Percentiles rank a stretch among this genome's conserved stretches.
These are phyloP conservation scores for Tenthredo scrophulariae DNA, from an alignment of 2,888 invertebrate genomes.

Conservation along the genomic window DNA sequence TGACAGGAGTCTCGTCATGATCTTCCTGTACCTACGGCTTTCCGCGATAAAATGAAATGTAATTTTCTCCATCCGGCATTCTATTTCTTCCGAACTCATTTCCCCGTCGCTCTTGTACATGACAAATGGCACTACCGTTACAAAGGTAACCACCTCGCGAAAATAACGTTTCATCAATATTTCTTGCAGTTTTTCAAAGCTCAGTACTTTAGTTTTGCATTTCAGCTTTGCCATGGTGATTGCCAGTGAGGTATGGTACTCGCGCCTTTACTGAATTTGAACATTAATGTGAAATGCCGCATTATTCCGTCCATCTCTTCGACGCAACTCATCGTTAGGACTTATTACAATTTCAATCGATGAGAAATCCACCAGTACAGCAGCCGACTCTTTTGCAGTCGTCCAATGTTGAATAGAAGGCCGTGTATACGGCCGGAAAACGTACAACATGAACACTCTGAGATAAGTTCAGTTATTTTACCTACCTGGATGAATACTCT, in stretches of 20 bases:
- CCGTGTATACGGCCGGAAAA: no score
- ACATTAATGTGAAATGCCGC: no score
- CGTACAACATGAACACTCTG: no score
- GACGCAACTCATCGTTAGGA: no score
- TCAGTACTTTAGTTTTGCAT: conserved; percentile 67
- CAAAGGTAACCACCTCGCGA: conserved; percentile 64
- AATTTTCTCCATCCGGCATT: not conserved
- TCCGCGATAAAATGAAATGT: not conserved
- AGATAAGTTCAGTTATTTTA: no score
- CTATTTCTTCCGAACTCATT: conserved; percentile 56
- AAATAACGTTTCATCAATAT: conserved; percentile 60
- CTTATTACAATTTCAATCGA: no score
- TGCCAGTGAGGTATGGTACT: conserved; percentile 64
- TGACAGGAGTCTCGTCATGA: conserved; percentile 65
- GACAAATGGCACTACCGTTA: conserved; percentile 67
- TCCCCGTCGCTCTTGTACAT: conserved; percentile 64
- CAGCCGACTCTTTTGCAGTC: no score
- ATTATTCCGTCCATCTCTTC: no score
- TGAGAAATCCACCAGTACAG: no score
- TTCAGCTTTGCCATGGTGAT: conserved; percentile 65
- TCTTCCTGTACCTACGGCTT: conserved; percentile 47
- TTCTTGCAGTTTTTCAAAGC: conserved; percentile 61
- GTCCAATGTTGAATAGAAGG: no score
- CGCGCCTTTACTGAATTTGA: conserved; percentile 56
- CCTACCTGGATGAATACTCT: no score